Conservation (phyloP, 2,113 vertebrate genomes). For the Podilymbus podiceps region DNA sequence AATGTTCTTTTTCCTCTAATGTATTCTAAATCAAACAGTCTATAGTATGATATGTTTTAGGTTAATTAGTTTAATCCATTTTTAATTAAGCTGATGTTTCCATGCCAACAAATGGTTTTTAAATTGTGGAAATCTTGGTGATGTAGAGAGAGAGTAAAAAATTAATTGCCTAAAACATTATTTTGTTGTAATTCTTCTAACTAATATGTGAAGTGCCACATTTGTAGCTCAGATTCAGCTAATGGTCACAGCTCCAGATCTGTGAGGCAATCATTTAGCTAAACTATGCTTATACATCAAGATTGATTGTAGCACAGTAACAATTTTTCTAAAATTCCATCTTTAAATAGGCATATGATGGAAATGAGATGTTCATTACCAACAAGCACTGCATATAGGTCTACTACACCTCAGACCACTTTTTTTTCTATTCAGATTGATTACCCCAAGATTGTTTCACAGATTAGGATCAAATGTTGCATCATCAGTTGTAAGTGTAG, state of each 20-base stretch:
- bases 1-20: slow-evolving; percentile 59
- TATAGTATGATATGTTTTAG: slow-evolving; percentile 69
- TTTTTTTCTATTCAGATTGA: not conserved
- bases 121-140: slow-evolving; percentile 68
- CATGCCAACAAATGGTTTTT: slow-evolving; percentile 77
- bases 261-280: not conserved
- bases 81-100: slow-evolving; percentile 77
- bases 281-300: not conserved
- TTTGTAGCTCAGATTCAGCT: slow-evolving; percentile 42
- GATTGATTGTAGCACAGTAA: not conserved
- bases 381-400: not conserved
- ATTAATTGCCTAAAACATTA: slow-evolving; percentile 71
- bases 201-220: slow-evolving; percentile 25
- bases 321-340: slow-evolving; percentile 1
- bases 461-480: not conserved
- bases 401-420: not conserved
- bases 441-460: not conserved
- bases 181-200: slow-evolving; percentile 62
- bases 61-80: slow-evolving; percentile 78
- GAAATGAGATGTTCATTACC: not conserved
- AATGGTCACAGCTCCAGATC: not conserved
- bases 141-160: slow-evolving; percentile 62
- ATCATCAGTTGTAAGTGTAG: not conserved
- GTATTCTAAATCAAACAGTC: slow-evolving; percentile 66
- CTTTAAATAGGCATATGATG: not conserved